These are phyloP conservation scores for Bettongia penicillata DNA, from an alignment of 2,113 vertebrate species.

Conservation along the genomic window DNA sequence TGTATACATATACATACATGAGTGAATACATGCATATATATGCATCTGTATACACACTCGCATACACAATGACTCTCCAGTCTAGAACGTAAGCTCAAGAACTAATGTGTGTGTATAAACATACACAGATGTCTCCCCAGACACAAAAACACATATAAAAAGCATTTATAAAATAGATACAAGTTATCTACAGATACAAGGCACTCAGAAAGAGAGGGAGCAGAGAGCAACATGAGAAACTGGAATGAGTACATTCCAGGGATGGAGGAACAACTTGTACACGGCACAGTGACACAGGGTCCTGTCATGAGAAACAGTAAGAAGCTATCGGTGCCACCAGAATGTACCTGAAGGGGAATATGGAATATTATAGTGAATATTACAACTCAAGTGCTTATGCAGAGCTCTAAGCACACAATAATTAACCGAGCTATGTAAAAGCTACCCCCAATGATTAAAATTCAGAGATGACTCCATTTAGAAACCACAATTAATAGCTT, in stretches of 20 bases:
- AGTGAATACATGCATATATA: not conserved
- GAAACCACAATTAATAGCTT: constrained; percentile 7
- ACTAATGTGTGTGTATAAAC: not conserved
- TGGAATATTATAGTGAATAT: not conserved
- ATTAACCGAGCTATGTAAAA: not conserved
- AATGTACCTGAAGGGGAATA: not conserved
- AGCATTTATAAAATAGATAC: not conserved
- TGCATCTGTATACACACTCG: not conserved
- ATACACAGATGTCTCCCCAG: not conserved
- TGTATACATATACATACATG: not conserved
- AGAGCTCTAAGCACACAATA: not conserved
- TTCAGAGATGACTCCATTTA: constrained; percentile 7
- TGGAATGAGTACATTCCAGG: not conserved
- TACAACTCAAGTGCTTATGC: not conserved
- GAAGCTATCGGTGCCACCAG: not conserved
- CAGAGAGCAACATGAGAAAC: not conserved
- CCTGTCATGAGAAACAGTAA: not conserved
- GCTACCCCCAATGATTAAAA: constrained; percentile 31
- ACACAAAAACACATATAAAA: not conserved
- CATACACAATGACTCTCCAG: no score
- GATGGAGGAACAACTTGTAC: not conserved
- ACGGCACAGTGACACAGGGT: not conserved
- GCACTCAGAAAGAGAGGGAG: not conserved
- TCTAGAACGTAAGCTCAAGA: not conserved
- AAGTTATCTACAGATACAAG: no score